Conservation (phyloP, 2,797 vertebrate genomes). For the Acanthurus tractus region DNA sequence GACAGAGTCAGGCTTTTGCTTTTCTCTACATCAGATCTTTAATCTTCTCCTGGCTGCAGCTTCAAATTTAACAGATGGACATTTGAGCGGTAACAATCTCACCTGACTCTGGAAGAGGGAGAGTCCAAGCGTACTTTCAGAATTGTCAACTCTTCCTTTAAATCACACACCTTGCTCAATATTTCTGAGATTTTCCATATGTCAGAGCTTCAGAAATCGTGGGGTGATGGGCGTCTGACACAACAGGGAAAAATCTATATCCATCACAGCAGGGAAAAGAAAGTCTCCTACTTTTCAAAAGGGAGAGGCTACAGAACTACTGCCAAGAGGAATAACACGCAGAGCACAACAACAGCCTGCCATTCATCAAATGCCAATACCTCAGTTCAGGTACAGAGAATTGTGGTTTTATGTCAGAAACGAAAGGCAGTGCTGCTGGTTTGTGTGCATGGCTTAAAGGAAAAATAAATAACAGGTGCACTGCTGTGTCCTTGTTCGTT, state of each 20-base stretch:
- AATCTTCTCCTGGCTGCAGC: background rate
- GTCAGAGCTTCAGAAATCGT: slow-evolving; percentile 22
- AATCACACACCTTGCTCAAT: slow-evolving; percentile 17
- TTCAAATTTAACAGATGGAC: background rate
- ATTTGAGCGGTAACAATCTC: background rate
- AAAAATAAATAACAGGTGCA: slow-evolving; percentile 13
- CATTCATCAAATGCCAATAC: slow-evolving; percentile 62
- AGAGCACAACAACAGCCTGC: slow-evolving; percentile 49
- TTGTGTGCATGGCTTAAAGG: slow-evolving; percentile 30
- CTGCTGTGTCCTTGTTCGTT: slow-evolving; percentile 1
- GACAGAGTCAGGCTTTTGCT: background rate
- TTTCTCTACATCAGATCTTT: background rate
- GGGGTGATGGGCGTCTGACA: slow-evolving; percentile 36
- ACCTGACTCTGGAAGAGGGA: background rate
- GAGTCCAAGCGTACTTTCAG: accelerated
- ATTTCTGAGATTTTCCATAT: slow-evolving; percentile 12
- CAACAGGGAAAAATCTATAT: slow-evolving; percentile 59
- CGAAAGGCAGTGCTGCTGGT: slow-evolving; percentile 46
- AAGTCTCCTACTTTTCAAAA: slow-evolving; percentile 47
- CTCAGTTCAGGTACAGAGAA: slow-evolving; percentile 58
- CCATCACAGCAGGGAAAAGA: slow-evolving; percentile 51
- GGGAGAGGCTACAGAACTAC: slow-evolving; percentile 36
- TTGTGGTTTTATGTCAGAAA: slow-evolving; percentile 45
- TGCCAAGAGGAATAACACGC: slow-evolving; percentile 60
- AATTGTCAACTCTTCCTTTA: slow-evolving; percentile 18